Evolutionary conservation across 92 coral and sea anemone species (phyloP).

Genomic region (Desmophyllum pertusum): DNA sequence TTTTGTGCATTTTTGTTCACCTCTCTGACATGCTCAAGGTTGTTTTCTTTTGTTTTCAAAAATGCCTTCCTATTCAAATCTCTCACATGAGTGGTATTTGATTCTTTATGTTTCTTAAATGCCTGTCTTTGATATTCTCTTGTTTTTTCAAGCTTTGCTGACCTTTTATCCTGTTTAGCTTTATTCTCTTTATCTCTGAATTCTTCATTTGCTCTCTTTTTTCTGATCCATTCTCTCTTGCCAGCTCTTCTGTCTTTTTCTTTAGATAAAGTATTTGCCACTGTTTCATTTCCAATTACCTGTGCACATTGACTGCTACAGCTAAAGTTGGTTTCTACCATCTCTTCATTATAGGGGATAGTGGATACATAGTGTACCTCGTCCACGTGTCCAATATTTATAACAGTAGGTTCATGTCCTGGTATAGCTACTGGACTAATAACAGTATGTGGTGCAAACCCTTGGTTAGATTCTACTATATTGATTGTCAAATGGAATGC

Average conservation of each 20-base stretch:
- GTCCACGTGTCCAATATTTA: constrained; percentile 56
- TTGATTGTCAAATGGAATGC: constrained; percentile 20
- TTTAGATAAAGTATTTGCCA: constrained; percentile 22
- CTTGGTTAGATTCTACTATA: constrained; percentile 11
- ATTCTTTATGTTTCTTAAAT: constrained; percentile 24
- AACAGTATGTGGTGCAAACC: constrained; percentile 20
- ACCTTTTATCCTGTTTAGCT: constrained; percentile 38
- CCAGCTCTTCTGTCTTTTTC: constrained; percentile 37
- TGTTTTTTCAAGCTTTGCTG: constrained; percentile 24
- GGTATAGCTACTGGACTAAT: constrained; percentile 18
- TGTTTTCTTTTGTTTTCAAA: neutral
- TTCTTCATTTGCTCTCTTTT: constrained; percentile 27
- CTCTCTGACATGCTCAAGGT: constrained; percentile 41
- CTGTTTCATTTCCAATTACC: constrained; percentile 19
- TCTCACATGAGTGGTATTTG: constrained; percentile 11
- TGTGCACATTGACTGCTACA: constrained; percentile 13
- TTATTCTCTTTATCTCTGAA: constrained; percentile 32
- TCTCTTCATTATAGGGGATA: constrained; percentile 28
- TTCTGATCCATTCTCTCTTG: constrained; percentile 40
- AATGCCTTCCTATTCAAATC: constrained; percentile 27
- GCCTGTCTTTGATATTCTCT: constrained; percentile 41
- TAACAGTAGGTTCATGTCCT: constrained; percentile 22
- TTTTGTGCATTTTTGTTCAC: constrained; percentile 31
- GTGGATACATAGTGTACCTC: constrained; percentile 61
- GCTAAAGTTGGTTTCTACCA: neutral